These are phyloP conservation scores for Plumapathes pennacea DNA, from an alignment of 92 coral and sea anemone genomes.

Conservation along the genomic window DNA sequence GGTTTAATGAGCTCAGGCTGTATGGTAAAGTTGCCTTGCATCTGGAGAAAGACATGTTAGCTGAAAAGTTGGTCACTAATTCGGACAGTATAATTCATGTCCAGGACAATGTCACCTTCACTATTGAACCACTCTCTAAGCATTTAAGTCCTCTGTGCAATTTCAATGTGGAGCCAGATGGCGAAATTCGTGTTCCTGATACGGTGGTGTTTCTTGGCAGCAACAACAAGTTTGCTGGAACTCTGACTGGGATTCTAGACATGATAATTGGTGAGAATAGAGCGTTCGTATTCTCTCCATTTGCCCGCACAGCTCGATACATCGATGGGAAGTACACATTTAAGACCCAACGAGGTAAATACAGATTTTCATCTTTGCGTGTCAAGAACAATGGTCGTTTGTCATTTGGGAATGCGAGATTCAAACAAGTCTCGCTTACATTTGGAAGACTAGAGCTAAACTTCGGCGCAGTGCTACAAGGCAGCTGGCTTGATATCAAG, in stretches of 20 bases:
- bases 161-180: slow-evolving; percentile 76
- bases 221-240: slow-evolving; percentile 77
- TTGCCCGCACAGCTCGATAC: slow-evolving; percentile 93
- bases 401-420: slow-evolving; percentile 73
- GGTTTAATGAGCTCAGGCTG: slow-evolving; percentile 62
- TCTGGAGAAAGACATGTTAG: slow-evolving; percentile 68
- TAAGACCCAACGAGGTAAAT: slow-evolving; percentile 87
- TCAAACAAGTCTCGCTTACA: slow-evolving; percentile 77
- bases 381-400: slow-evolving; percentile 77
- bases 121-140: slow-evolving; percentile 62
- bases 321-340: slow-evolving; percentile 93
- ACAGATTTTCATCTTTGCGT: slow-evolving; percentile 79
- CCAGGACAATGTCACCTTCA: slow-evolving; percentile 71
- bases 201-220: slow-evolving; percentile 81
- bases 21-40: slow-evolving; percentile 73
- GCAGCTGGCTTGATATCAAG: slow-evolving; percentile 80
- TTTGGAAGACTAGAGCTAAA: slow-evolving; percentile 83
- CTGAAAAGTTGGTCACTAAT: slow-evolving; percentile 62
- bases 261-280: slow-evolving; percentile 91
- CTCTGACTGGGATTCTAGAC: slow-evolving; percentile 89
- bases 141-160: slow-evolving; percentile 76
- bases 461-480: slow-evolving; percentile 86
- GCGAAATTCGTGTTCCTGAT: slow-evolving; percentile 92
- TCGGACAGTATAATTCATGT: slow-evolving; percentile 73
- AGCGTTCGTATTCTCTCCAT: slow-evolving; percentile 64